These are phyloP conservation scores for Sthenelais limicola DNA, from an alignment of 2,888 invertebrate genomes.

Conservation along the genomic window DNA sequence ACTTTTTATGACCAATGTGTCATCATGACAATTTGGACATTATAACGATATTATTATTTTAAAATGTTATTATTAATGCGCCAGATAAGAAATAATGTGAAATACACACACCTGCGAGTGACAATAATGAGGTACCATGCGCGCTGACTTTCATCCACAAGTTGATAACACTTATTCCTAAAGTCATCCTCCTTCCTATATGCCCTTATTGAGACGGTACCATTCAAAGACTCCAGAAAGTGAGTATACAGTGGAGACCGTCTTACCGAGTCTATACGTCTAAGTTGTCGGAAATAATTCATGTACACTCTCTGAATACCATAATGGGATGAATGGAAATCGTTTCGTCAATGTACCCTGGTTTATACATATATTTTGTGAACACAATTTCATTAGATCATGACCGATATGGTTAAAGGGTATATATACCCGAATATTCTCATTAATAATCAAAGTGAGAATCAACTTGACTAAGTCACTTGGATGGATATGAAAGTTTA, in stretches of 20 bases:
- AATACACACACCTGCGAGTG: slow-evolving; percentile 21
- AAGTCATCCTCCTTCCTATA: slow-evolving; percentile 35
- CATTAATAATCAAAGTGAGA: background rate
- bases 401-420: too few species aligned
- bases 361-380: background rate
- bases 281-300: slow-evolving; percentile 67
- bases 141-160: slow-evolving; percentile 40
- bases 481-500: background rate
- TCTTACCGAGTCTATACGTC: slow-evolving; percentile 31
- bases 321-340: background rate
- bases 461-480: background rate
- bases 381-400: too few species aligned
- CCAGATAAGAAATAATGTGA: too few species aligned
- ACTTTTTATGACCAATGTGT: too few species aligned
- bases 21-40: too few species aligned
- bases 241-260: slow-evolving; percentile 39
- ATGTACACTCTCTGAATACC: slow-evolving; percentile 22
- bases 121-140: slow-evolving; percentile 37
- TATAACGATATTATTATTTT: too few species aligned
- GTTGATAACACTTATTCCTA: slow-evolving; percentile 5
- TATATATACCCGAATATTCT: background rate
- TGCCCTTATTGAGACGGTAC: slow-evolving; percentile 29
- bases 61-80: too few species aligned
- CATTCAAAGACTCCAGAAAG: slow-evolving; percentile 36
- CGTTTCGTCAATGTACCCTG: too few species aligned